Evolutionary conservation across 2,888 invertebrate genomes (phyloP), one percentile per base, ranked within the genome.

Genomic region (Blastobasis adustella): DNA sequence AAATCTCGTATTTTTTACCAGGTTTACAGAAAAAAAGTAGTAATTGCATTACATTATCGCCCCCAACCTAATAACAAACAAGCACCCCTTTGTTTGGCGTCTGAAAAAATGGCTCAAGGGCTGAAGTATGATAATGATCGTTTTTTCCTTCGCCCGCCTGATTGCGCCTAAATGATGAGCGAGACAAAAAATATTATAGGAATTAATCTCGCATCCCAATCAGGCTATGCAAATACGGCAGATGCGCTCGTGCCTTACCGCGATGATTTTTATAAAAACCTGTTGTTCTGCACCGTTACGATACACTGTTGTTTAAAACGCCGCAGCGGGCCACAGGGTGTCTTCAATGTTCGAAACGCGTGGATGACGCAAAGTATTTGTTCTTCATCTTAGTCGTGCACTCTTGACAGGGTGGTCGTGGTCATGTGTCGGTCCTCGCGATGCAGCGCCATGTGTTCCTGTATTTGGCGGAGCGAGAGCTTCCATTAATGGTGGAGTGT

Each of bases 11-110:
- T 77, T 80, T 83, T 82, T 79, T 70, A 54, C 55, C 23, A 56
- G 53, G 49, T 56, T 71, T 79, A 80, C 82, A 82, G 85, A 81
- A 77, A 68, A 79, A 80, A 82, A 82, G 85, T 80, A 77, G 69
- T 86, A 82, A 86, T 87, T 87, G 85, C 84, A 85, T 86, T 77
- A 82, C 79, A 86, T 87, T 88, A 86, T 86, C 87, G 85, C 87
- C 86, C 87, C 88, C 78, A 79, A 85, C 82, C 80, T 78, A 83
- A 86, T 86, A 88, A 82, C 82, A 84, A 84, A 85, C 78, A 82
- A 79, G 75, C 81, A 79, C 81, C 88, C 86, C 81, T 83, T 88
- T 86, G 82, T 87, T 85, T 82, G 78, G 69, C 62, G 70, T 79
- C 84, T 85, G 84, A 87, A 88, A 87, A 78, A 87, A 87, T 79